phyloP scores from a whole-genome alignment of 2,797 vertebrate genomes.

The Oreonectes daqikongensis region DNA sequence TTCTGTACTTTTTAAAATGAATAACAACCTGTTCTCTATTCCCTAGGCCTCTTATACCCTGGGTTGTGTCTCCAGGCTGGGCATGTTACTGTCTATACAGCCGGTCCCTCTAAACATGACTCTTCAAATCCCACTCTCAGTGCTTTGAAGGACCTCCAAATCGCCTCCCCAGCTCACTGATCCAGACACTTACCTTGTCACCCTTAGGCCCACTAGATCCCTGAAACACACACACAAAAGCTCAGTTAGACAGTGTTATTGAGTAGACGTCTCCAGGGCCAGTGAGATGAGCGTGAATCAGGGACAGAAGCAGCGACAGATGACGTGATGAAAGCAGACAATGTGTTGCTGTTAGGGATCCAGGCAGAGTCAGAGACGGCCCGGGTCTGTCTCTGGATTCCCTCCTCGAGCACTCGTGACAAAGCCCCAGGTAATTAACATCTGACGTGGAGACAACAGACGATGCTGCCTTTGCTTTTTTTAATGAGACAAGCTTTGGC shows the following conservation, averaged over 20 bases:
- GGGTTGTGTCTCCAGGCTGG: slow-evolving; percentile 59
- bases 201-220: slow-evolving; percentile 86
- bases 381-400: slow-evolving; percentile 35
- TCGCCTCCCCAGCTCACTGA: slow-evolving; percentile 72
- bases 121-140: slow-evolving; percentile 34
- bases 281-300: slow-evolving; percentile 66
- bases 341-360: slow-evolving; percentile 68
- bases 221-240: slow-evolving; percentile 74
- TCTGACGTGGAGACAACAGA: slow-evolving; percentile 47
- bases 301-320: slow-evolving; percentile 64
- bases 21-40: slow-evolving; percentile 7
- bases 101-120: slow-evolving; percentile 34
- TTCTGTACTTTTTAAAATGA: neutral
- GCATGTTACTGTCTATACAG: slow-evolving; percentile 35
- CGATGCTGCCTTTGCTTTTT: slow-evolving; percentile 51
- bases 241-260: slow-evolving; percentile 69
- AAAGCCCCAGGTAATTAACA: slow-evolving; percentile 55
- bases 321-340: slow-evolving; percentile 74
- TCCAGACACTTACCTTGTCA: slow-evolving; percentile 87
- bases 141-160: slow-evolving; percentile 58
- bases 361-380: slow-evolving; percentile 69
- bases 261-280: slow-evolving; percentile 64
- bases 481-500: slow-evolving; percentile 52
- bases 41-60: slow-evolving; percentile 6
- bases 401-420: slow-evolving; percentile 36